Evolutionary conservation across 2,888 invertebrate species (phyloP).

Genomic region (Heliconius charithonia): DNA sequence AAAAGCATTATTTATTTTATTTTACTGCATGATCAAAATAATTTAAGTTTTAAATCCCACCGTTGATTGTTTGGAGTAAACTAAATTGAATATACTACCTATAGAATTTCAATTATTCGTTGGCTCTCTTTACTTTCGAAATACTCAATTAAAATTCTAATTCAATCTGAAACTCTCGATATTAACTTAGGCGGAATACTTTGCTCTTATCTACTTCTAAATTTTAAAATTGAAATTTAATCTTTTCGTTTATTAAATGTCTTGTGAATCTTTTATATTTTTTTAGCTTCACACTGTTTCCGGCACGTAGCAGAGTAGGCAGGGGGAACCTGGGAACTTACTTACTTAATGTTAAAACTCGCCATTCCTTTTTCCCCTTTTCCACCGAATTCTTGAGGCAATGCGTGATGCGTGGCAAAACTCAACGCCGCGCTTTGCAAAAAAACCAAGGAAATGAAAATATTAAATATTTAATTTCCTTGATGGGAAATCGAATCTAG

Average conservation of each 20-base stretch:
- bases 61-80: slow-evolving; percentile 38
- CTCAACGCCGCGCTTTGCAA: no score
- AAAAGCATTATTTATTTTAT: slow-evolving; percentile 2
- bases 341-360: no score
- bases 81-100: slow-evolving; percentile 36
- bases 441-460: no score
- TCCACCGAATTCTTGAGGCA: no score
- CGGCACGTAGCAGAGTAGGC: no score
- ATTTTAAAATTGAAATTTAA: slow-evolving; percentile 35
- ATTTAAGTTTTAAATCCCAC: slow-evolving; percentile 39
- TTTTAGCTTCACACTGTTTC: no score
- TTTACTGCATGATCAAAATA: slow-evolving; percentile 15
- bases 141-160: slow-evolving; percentile 46
- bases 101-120: slow-evolving; percentile 43
- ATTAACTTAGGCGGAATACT: slow-evolving; percentile 34
- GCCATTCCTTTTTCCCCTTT: no score
- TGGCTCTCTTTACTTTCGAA: slow-evolving; percentile 40
- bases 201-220: slow-evolving; percentile 26
- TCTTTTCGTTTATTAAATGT: slow-evolving; percentile 16
- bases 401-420: no score
- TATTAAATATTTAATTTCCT: no score
- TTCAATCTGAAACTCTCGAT: slow-evolving; percentile 41
- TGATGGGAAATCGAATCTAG: no score
- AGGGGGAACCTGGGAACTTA: background rate
- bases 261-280: background rate